Evolutionary conservation across 2,888 invertebrate genomes (phyloP).

Genomic region (Allophyes oxyacanthae): DNA sequence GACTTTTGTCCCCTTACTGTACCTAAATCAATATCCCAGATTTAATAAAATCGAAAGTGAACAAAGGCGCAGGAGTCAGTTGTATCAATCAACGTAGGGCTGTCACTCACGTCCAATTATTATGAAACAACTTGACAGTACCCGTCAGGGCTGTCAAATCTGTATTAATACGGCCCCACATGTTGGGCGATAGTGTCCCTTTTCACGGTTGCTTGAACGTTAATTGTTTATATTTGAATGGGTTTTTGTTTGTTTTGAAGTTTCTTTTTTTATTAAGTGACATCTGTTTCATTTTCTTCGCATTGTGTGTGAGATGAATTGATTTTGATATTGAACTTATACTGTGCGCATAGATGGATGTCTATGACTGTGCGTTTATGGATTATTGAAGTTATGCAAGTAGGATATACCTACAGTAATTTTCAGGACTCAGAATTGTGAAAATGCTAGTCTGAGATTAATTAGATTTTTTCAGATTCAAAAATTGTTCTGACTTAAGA

Average conservation of each 20-base stretch:
- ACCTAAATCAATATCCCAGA: constrained; percentile 1
- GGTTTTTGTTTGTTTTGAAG: constrained; percentile 17
- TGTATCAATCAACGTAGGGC: constrained; percentile 68
- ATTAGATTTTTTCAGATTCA: too few species aligned
- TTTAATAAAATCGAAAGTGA: constrained; percentile 39
- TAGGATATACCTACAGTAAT: too few species aligned
- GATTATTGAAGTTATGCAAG: too few species aligned
- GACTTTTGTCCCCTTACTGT: too few species aligned
- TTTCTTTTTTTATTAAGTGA: constrained; percentile 41
- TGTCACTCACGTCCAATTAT: constrained; percentile 73
- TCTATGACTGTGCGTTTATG: too few species aligned
- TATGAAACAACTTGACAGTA: constrained; percentile 71
- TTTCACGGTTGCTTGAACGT: constrained; percentile 63
- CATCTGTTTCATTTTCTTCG: constrained; percentile 1
- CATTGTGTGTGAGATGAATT: too few species aligned
- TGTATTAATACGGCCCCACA: constrained; percentile 78
- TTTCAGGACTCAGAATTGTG: too few species aligned
- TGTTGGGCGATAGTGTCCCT: constrained; percentile 60
- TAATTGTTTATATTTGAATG: constrained; percentile 63
- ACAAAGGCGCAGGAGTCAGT: constrained; percentile 46
- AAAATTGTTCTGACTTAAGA: too few species aligned
- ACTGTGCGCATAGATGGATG: too few species aligned
- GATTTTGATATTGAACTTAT: too few species aligned
- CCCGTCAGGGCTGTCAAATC: constrained; percentile 74
- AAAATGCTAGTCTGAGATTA: too few species aligned